These are phyloP conservation scores for Xiphophorus maculatus DNA, from an alignment of 2,113 vertebrate genomes.

Conservation along the genomic window DNA sequence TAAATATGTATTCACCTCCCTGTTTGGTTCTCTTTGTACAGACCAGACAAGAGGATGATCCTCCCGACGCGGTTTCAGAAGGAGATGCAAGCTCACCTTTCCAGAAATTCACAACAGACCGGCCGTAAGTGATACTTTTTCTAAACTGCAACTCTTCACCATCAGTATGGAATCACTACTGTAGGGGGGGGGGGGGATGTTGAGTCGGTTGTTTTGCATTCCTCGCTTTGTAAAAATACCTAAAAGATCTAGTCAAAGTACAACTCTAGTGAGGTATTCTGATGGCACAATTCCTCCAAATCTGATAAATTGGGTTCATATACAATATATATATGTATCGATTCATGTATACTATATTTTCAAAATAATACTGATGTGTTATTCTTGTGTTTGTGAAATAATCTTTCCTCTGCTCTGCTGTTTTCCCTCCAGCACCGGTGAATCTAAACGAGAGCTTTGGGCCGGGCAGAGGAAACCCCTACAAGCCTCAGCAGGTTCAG, in stretches of 20 bases:
- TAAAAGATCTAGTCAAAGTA: background rate
- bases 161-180: too few relatives aligned
- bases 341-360: too few relatives aligned
- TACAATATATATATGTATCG: too few relatives aligned
- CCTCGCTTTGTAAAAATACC: too few relatives aligned
- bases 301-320: background rate
- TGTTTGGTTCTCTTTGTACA: conserved; percentile 46
- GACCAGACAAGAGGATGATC: conserved; percentile 80
- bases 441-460: conserved; percentile 67
- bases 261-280: background rate
- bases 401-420: background rate
- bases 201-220: too few relatives aligned
- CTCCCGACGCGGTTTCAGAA: conserved; percentile 80
- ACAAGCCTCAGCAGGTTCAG: conserved; percentile 83
- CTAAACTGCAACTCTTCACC: background rate
- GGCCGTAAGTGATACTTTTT: conserved; percentile 62
- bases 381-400: background rate
- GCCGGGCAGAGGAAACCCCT: conserved; percentile 60
- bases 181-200: too few relatives aligned
- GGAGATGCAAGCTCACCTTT: conserved; percentile 80
- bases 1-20: background rate
- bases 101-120: conserved; percentile 72
- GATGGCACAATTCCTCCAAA: background rate
- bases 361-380: too few relatives aligned
- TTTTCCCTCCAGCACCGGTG: conserved; percentile 47